Evolutionary conservation across 2,888 invertebrate species (phyloP).

Genomic region (Caenorhabditis zanzibari): DNA sequence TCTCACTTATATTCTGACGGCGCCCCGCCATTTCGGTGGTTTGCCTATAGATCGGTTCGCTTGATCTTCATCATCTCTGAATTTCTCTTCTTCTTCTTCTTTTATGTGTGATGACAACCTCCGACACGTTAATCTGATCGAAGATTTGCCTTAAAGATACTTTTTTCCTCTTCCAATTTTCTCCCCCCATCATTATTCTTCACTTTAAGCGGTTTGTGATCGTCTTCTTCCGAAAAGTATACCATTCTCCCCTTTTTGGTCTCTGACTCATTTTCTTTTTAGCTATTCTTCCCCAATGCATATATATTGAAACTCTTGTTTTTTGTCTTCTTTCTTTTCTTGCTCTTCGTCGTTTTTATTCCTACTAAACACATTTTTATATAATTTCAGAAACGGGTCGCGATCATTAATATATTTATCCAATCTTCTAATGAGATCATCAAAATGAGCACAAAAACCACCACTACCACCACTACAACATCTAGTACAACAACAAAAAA

Average conservation of each 20-base stretch:
- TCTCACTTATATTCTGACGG: constrained; percentile 13
- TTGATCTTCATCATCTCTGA: constrained; percentile 43
- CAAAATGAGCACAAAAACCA: constrained; percentile 28
- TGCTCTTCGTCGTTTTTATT: constrained; percentile 6
- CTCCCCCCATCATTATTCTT: not conserved
- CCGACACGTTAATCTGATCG: constrained; percentile 44
- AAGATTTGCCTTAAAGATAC: constrained; percentile 48
- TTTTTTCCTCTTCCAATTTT: constrained; percentile 5
- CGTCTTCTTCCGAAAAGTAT: constrained; percentile 1
- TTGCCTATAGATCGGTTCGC: constrained; percentile 45
- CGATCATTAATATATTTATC: constrained; percentile 38
- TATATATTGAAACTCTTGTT: constrained; percentile 13
- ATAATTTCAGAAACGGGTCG: constrained; percentile 57
- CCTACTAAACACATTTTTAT: not conserved
- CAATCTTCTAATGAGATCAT: constrained; percentile 15
- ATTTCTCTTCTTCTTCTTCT: constrained; percentile 18
- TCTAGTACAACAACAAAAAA: not conserved
- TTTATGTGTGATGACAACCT: constrained; percentile 36
- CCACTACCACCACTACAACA: not conserved
- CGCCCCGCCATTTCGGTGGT: constrained; percentile 34
- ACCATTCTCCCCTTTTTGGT: constrained; percentile 4
- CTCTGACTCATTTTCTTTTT: constrained; percentile 15
- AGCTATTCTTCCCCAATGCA: constrained; percentile 20
- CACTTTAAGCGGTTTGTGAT: constrained; percentile 23
- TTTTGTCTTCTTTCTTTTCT: constrained; percentile 3